phyloP scores from a whole-genome alignment of 2,888 invertebrate species.

The Minunthozetes semirufus region DNA sequence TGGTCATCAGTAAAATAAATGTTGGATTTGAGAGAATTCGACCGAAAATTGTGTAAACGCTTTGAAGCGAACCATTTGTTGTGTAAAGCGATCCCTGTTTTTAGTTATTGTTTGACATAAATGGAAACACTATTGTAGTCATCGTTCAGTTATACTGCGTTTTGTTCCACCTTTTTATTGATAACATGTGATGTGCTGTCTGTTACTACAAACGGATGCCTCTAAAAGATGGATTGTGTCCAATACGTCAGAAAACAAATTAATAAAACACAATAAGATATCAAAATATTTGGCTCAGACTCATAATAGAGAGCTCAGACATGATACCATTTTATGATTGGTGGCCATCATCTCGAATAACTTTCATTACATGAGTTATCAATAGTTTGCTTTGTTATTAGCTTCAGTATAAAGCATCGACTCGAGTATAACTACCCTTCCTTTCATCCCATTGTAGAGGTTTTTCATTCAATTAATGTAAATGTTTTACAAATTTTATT shows the following conservation, averaged over 20 bases:
- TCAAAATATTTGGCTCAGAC: not conserved
- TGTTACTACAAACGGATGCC: not conserved
- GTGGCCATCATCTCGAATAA: no score
- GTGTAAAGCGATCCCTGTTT: not conserved
- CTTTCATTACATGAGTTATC: no score
- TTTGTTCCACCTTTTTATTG: not conserved
- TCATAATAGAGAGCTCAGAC: no score
- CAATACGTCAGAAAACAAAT: not conserved
- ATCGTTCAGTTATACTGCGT: not conserved
- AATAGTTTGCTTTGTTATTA: no score
- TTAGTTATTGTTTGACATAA: not conserved
- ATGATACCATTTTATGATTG: no score
- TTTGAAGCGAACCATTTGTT: no score
- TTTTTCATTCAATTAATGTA: not conserved
- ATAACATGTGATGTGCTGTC: not conserved
- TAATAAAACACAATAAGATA: constrained; percentile 16
- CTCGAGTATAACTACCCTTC: no score
- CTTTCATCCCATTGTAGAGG: not conserved
- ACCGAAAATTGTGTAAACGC: no score
- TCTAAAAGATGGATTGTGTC: not conserved
- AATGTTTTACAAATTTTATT: not conserved
- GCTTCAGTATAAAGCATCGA: no score
- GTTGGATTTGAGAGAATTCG: no score
- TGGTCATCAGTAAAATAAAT: no score
- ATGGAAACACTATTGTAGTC: not conserved